Evolutionary conservation across 2,797 vertebrate genomes (phyloP).

Genomic region (Gobio occitaniae): DNA sequence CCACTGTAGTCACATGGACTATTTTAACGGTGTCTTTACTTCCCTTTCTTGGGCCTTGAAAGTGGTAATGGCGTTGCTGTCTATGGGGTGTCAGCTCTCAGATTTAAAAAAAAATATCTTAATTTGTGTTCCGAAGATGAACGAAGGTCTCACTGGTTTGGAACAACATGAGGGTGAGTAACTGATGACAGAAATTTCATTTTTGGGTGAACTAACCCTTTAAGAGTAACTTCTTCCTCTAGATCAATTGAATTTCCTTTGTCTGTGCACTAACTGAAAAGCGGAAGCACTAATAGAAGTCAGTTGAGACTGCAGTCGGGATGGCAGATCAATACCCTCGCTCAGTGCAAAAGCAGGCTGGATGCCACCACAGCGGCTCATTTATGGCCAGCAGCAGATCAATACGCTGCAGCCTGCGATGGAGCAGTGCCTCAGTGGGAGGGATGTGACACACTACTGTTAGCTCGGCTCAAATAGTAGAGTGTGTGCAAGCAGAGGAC

Average conservation of each 20-base stretch:
- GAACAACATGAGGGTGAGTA: too few relatives aligned
- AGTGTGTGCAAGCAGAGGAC: neutral
- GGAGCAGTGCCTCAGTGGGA: neutral
- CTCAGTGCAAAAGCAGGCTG: slow-evolving; percentile 4
- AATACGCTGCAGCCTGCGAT: slow-evolving; percentile 27
- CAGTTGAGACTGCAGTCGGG: neutral
- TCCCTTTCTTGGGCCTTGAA: too few relatives aligned
- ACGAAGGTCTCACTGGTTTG: too few relatives aligned
- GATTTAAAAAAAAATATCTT: too few relatives aligned
- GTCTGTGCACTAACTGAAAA: neutral
- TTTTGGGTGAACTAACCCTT: too few relatives aligned
- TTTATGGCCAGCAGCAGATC: slow-evolving; percentile 32
- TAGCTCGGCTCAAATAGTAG: slow-evolving; percentile 18
- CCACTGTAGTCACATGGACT: too few relatives aligned
- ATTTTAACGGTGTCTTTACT: too few relatives aligned
- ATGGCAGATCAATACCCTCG: slow-evolving; percentile 25
- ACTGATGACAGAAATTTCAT: too few relatives aligned
- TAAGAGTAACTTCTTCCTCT: neutral
- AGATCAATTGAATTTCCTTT: neutral
- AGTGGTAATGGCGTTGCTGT: too few relatives aligned
- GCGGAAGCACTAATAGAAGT: slow-evolving; percentile 2
- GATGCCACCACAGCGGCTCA: slow-evolving; percentile 28
- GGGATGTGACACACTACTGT: slow-evolving; percentile 13
- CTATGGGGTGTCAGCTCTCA: too few relatives aligned
- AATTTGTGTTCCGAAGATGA: too few relatives aligned